Evolutionary conservation across 2,797 vertebrate species (phyloP).

Genomic region (Lacerta viridis): DNA sequence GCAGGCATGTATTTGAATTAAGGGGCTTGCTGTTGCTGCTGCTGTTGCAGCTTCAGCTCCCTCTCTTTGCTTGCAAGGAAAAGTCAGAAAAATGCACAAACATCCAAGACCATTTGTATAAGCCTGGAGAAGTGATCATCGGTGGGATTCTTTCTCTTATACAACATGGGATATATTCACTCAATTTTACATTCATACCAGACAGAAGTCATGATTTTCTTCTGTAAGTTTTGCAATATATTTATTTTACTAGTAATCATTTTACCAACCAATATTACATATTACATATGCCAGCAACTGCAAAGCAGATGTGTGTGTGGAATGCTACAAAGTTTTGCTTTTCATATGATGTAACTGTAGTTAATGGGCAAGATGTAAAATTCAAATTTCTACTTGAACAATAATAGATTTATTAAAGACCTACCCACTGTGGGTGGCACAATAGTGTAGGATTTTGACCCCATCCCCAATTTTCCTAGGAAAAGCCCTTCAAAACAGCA

Average conservation of each 20-base stretch:
- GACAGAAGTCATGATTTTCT: accelerated
- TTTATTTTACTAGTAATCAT: background rate
- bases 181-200: background rate
- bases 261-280: background rate
- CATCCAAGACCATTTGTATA: background rate
- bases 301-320: background rate
- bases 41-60: background rate
- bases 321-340: too few species aligned
- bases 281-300: background rate
- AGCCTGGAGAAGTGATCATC: conserved; percentile 11
- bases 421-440: too few species aligned
- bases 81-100: background rate
- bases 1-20: background rate
- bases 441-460: background rate
- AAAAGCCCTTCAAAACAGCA: too few species aligned
- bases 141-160: background rate
- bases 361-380: too few species aligned
- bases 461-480: too few species aligned
- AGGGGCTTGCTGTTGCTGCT: background rate
- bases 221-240: background rate
- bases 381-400: background rate
- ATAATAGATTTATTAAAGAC: background rate
- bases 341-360: background rate
- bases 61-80: background rate
- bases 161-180: background rate